Conservation (phyloP, 2,797 vertebrate species). For the Trematomus bernacchii region DNA sequence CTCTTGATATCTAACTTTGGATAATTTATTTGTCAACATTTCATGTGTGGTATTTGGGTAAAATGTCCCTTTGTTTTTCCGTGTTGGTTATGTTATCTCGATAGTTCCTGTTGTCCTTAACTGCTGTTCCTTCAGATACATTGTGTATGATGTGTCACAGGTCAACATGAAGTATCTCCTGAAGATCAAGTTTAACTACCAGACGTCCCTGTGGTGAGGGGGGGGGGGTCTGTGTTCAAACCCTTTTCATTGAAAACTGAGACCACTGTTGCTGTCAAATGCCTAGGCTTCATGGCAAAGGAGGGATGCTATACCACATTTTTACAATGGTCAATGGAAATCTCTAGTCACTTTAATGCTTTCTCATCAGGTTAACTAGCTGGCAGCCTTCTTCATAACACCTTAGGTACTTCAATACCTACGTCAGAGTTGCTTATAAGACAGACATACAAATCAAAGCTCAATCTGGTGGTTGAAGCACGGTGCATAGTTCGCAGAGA, state of each 20-base stretch:
- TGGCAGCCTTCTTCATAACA: slow-evolving; percentile 43
- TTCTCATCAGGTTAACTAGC: slow-evolving; percentile 57
- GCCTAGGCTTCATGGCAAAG: slow-evolving; percentile 51
- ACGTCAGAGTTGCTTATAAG: slow-evolving; percentile 30
- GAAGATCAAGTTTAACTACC: slow-evolving; percentile 98
- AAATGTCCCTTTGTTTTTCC: background rate
- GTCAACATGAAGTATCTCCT: slow-evolving; percentile 97
- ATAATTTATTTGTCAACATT: background rate
- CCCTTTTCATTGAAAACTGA: slow-evolving; percentile 35
- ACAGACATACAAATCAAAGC: slow-evolving; percentile 15
- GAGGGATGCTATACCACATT: slow-evolving; percentile 32
- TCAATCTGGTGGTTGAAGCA: slow-evolving; percentile 17
- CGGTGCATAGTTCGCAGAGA: slow-evolving; percentile 16
- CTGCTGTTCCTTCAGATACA: slow-evolving; percentile 89
- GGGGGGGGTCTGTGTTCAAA: background rate
- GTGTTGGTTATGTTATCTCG: background rate
- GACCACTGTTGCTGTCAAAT: slow-evolving; percentile 52
- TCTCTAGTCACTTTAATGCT: slow-evolving; percentile 67
- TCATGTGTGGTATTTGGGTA: background rate
- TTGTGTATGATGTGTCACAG: slow-evolving; percentile 96
- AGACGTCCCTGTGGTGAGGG: slow-evolving; percentile 94
- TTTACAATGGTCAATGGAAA: slow-evolving; percentile 47
- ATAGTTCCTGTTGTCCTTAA: slow-evolving; percentile 83
- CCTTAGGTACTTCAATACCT: slow-evolving; percentile 54
- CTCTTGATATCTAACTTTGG: background rate